phyloP scores from a whole-genome alignment of 2,888 invertebrate genomes.

The Dicranocentrus wangi region DNA sequence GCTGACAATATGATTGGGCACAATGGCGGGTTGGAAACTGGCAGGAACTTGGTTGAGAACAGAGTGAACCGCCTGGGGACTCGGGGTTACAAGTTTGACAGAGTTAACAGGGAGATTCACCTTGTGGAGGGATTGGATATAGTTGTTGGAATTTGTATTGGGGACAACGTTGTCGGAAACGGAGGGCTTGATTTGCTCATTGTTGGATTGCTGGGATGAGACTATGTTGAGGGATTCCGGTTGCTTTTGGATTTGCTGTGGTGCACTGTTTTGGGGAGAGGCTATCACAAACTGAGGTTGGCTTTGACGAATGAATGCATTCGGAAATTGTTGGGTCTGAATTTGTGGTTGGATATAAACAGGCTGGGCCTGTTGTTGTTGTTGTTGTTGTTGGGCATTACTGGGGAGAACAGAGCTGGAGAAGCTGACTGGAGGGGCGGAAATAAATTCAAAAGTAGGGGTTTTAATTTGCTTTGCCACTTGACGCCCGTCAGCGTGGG shows the following conservation, averaged over 20 bases:
- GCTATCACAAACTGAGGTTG: background rate
- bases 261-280: slow-evolving; percentile 9
- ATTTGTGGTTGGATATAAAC: background rate
- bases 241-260: background rate
- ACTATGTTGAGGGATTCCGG: background rate
- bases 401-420: slow-evolving; percentile 27
- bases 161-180: background rate
- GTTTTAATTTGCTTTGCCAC: slow-evolving; percentile 3
- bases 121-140: slow-evolving; percentile 37
- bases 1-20: slow-evolving; percentile 34
- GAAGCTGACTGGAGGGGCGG: slow-evolving; percentile 60
- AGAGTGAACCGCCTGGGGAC: slow-evolving; percentile 29
- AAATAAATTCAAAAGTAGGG: slow-evolving; percentile 53
- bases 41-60: slow-evolving; percentile 25
- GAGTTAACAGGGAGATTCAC: slow-evolving; percentile 34
- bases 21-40: slow-evolving; percentile 22
- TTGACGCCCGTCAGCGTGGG: slow-evolving; percentile 19
- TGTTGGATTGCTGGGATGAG: slow-evolving; percentile 19
- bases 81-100: slow-evolving; percentile 36
- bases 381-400: background rate
- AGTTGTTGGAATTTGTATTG: slow-evolving; percentile 15
- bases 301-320: background rate
- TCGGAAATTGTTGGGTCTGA: background rate
- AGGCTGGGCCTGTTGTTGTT: background rate
- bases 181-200: slow-evolving; percentile 3